Evolutionary conservation across 2,113 vertebrate species (phyloP), one percentile per base, ranked within the genome.

Genomic region (Cichladusa arquata): DNA sequence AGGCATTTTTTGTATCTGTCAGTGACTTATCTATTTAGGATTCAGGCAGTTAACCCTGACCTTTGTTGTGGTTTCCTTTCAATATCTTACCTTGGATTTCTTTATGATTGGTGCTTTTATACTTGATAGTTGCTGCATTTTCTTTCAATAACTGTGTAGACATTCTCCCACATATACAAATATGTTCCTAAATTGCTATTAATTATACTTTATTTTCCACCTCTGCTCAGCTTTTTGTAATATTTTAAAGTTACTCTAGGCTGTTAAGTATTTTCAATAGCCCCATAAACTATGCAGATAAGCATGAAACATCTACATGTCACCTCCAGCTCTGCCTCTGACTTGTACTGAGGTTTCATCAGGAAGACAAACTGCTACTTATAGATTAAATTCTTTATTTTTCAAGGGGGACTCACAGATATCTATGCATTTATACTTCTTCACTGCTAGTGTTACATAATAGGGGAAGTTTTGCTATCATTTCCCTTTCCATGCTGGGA

Each of bases 241-340:
- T 34, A 38, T 53, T 86, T 72, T 38, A n/a, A 69, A 72, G 56
- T 44, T 44, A 26, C 15, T 57, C 16, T 51, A 36, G 47, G 11
- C 18, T 78, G 14, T 36, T 60, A 69, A 33, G 14, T 47, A 22
- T 54, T 42, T 93, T 82, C 44, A 51, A 5, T 38, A 82, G 26
- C 19, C 10, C 15, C 29, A 58, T 51, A 60, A 88, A 66, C 8
- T 64, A 17, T 50, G 34, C 24, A 62, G 71, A 34, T 66, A 62
- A 61, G 7, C 10, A 19, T 45, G 48, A 86, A 84, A 54, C 2
- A 4, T 57, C 12, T 47, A 6, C 0, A 0, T 51, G 20, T 19
- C 23, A 65, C 15, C 54, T 82, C 33, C 23, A 69, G 6, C 24
- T 67, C 78, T 54, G 70, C 42, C 14, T 72, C 25, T 58, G 66